Conservation (phyloP, 2,797 vertebrate genomes). For the Hoplostethus mediterraneus region DNA sequence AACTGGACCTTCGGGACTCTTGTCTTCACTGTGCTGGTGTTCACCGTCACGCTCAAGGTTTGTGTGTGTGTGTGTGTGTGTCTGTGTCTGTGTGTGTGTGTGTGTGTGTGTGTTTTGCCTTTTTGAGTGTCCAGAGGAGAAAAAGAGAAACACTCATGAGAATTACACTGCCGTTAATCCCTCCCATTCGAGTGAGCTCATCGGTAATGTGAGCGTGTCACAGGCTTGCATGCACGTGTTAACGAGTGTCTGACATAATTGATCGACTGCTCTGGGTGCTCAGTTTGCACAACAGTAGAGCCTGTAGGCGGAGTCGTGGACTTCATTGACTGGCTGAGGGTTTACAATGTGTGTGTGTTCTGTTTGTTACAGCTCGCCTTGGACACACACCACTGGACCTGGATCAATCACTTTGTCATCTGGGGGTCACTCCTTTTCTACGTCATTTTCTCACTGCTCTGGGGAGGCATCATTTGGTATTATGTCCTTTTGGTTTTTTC, state of each 20-base stretch:
- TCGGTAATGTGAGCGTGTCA: background rate
- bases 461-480: constrained; percentile 98
- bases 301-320: constrained; percentile 45
- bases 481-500: constrained; percentile 30
- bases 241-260: constrained; percentile 49
- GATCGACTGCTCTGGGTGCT: constrained; percentile 34
- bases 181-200: constrained; percentile 5
- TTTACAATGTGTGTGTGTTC: constrained; percentile 59
- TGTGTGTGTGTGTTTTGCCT: background rate
- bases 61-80: constrained; percentile 27
- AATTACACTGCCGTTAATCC: constrained; percentile 15
- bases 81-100: constrained; percentile 62
- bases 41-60: constrained; percentile 98
- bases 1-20: constrained; percentile 99
- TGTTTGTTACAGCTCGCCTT: constrained; percentile 90
- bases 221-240: constrained; percentile 8
- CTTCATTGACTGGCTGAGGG: constrained; percentile 42
- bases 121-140: background rate
- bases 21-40: constrained; percentile 97
- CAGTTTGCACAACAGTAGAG: constrained; percentile 40
- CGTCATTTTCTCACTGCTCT: constrained; percentile 96
- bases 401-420: constrained; percentile 99
- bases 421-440: constrained; percentile 99
- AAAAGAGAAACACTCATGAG: background rate
- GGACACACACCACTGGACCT: constrained; percentile 99